phyloP scores from a whole-genome alignment of 1,140 invertebrate genomes.

The Daktulosphaira vitifoliae region DNA sequence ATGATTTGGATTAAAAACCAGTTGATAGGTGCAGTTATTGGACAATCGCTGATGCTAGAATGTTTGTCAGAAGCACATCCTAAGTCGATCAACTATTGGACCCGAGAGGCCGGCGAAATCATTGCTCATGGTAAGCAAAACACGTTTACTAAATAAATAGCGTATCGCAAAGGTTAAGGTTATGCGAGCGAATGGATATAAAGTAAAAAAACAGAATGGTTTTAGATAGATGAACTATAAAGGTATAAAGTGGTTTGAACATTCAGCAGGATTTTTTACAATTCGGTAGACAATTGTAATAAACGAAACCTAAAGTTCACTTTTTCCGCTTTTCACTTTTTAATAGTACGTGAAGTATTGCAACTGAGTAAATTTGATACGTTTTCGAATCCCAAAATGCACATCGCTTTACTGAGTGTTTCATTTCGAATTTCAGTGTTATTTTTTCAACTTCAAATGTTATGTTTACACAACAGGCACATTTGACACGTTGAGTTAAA shows the following conservation, averaged over 20 bases:
- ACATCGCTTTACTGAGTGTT: background rate
- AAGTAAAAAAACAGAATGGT: background rate
- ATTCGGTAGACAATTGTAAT: conserved; percentile 14
- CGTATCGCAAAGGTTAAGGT: background rate
- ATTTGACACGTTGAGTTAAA: too few species aligned
- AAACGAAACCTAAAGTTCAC: conserved; percentile 6
- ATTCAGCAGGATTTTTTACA: conserved; percentile 29
- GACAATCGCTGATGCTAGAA: conserved; percentile 63
- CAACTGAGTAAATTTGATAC: background rate
- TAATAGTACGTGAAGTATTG: background rate
- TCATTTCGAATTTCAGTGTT: conserved; percentile 12
- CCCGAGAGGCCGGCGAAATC: conserved; percentile 64
- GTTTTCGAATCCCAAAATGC: conserved; percentile 19
- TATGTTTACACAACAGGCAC: too few species aligned
- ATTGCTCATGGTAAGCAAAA: conserved; percentile 57
- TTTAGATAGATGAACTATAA: too few species aligned
- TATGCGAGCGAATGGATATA: too few species aligned
- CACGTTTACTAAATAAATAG: conserved; percentile 11
- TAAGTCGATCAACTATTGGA: conserved; percentile 80
- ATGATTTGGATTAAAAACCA: conserved; percentile 75
- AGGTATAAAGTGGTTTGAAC: conserved; percentile 15
- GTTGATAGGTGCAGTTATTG: conserved; percentile 63
- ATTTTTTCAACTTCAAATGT: too few species aligned
- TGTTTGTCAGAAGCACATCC: conserved; percentile 79
- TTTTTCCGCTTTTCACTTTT: conserved; percentile 2